These are phyloP conservation scores for Lethenteron reissneri DNA, from an alignment of 2,113 vertebrate genomes.

Conservation along the genomic window DNA sequence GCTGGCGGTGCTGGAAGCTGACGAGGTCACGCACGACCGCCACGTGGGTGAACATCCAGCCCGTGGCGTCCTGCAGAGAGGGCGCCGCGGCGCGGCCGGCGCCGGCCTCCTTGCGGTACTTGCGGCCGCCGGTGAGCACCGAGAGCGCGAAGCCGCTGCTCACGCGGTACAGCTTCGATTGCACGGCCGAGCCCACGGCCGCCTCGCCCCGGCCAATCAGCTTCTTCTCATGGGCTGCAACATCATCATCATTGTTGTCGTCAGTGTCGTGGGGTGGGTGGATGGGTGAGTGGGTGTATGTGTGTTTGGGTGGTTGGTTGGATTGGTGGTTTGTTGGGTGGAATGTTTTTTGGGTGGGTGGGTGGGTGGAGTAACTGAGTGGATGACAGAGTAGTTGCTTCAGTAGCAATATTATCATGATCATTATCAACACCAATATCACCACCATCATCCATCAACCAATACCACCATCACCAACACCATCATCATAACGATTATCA, in stretches of 20 bases:
- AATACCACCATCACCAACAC: no score
- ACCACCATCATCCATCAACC: no score
- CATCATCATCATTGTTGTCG: not conserved
- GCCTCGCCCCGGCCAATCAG: constrained; percentile 73
- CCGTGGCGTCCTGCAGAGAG: constrained; percentile 45
- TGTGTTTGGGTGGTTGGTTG: no score
- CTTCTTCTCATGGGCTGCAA: constrained; percentile 78
- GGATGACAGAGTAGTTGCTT: no score
- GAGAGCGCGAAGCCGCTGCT: constrained; percentile 95
- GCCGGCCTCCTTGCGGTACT: constrained; percentile 73
- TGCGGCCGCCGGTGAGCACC: constrained; percentile 71
- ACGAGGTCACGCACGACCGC: constrained; percentile 86
- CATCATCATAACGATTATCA: no score
- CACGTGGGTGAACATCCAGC: constrained; percentile 98
- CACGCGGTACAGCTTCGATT: constrained; percentile 81
- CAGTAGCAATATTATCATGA: no score
- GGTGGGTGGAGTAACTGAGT: no score
- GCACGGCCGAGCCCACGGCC: constrained; percentile 35
- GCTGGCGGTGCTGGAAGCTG: constrained; percentile 82
- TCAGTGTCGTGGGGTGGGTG: no score
- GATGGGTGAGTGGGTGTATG: no score
- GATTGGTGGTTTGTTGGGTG: no score
- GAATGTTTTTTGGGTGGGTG: no score
- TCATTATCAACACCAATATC: no score
- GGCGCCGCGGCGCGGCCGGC: constrained; percentile 28